These are phyloP conservation scores for Cotesia chilonis DNA, from an alignment of 1,140 invertebrate genomes.

Conservation along the genomic window DNA sequence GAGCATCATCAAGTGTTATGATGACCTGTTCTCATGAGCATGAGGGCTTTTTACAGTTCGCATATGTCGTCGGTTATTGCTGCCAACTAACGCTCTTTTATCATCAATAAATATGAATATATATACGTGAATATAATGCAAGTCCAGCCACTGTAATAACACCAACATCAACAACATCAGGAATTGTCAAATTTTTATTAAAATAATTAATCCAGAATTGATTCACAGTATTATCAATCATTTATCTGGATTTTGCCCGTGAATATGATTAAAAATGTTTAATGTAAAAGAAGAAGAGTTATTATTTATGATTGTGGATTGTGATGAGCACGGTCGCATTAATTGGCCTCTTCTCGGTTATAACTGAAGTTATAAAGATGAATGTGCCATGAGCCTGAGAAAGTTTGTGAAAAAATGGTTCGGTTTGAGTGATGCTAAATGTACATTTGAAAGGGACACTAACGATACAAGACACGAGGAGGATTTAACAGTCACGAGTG, in stretches of 20 bases:
- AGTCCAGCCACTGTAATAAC: no score
- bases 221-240: not conserved
- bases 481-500: conserved; percentile 22
- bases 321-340: no score
- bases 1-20: conserved; percentile 57
- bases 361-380: not conserved
- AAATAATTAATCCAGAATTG: no score
- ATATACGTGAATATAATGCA: no score
- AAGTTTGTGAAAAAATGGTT: conserved; percentile 3
- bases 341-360: not conserved
- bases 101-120: not conserved
- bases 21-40: conserved; percentile 59
- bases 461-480: conserved; percentile 52
- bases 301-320: not conserved
- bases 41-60: conserved; percentile 38
- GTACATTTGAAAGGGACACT: conserved; percentile 56
- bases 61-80: conserved; percentile 39
- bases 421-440: conserved; percentile 22
- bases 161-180: no score
- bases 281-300: not conserved
- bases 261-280: not conserved
- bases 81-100: conserved; percentile 15
- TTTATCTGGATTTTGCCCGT: not conserved
- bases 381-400: conserved; percentile 27
- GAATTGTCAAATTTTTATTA: no score